Evolutionary conservation across 2,113 vertebrate genomes (phyloP).

Genomic region (Oostethus manadensis): DNA sequence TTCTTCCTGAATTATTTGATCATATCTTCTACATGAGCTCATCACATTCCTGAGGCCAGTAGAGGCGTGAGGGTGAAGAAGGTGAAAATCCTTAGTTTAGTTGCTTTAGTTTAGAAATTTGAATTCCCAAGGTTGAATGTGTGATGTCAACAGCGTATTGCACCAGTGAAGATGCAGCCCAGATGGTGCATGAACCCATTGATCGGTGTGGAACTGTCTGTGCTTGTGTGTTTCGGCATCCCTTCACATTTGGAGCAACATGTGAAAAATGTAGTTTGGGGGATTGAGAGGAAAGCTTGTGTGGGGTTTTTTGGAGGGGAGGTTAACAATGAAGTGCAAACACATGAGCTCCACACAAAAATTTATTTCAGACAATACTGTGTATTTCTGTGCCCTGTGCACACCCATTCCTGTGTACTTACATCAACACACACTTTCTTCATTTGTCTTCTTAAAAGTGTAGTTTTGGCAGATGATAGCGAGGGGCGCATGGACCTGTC

Average conservation of each 20-base stretch:
- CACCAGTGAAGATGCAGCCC: constrained; percentile 46
- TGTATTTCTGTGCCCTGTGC: not conserved
- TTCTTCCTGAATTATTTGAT: constrained; percentile 9
- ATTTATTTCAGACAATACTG: constrained; percentile 52
- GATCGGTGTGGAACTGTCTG: constrained; percentile 33
- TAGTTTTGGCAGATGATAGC: constrained; percentile 46
- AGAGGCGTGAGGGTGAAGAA: constrained; percentile 10
- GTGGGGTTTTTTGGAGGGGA: constrained; percentile 12
- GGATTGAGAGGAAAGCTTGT: constrained; percentile 38
- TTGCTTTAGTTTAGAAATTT: constrained; percentile 41
- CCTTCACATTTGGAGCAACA: constrained; percentile 33
- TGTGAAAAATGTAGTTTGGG: constrained; percentile 48
- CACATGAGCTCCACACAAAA: constrained; percentile 43
- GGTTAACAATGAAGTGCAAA: constrained; percentile 31
- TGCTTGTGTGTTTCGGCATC: constrained; percentile 49
- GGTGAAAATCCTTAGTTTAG: constrained; percentile 25
- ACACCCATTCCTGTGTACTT: constrained; percentile 60
- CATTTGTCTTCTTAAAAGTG: constrained; percentile 65
- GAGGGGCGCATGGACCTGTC: constrained; percentile 51
- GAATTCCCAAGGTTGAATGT: constrained; percentile 26
- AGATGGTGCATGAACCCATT: constrained; percentile 57
- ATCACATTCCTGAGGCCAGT: constrained; percentile 45
- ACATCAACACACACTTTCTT: constrained; percentile 70
- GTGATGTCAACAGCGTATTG: constrained; percentile 26
- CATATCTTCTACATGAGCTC: constrained; percentile 48